Evolutionary conservation across 1,140 invertebrate genomes (phyloP), one percentile per base, ranked within the genome.

Genomic region (Polyergus mexicanus): DNA sequence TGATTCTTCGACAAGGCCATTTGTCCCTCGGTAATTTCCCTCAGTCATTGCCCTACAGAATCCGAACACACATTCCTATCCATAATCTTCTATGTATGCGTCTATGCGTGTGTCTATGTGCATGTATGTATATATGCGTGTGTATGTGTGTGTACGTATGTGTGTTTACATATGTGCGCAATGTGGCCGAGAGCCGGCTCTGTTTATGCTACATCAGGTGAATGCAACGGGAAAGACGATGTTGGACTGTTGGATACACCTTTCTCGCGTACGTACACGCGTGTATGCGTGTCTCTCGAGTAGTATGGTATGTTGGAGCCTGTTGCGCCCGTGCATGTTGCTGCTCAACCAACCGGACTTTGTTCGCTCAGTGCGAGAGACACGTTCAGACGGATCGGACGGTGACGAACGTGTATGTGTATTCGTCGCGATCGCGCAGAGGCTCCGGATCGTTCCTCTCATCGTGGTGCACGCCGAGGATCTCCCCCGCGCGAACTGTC

Each of bases 301-400:
- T 47, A 8, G 38, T 41, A 8, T 10, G 32, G 3, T 32, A 32
- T 4, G 2, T 0, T 32, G 8, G 38, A 41, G 66, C 28, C n/a
- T 38, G n/a, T n/a, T n/a, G 66, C 32, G 56, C 25, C 25, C 41
- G 69, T 16, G 11, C 58, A 22, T 22, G 47, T 80, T 81, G 65
- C 89, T 89, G 87, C 90, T 66, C 90, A 75, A 91, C 87, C 90
- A 75, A 91, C 87, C 60, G 47, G 68, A 78, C 72, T 88, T 80
- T 19, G 75, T 87, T 60, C 28, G 80, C 44, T 88, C 91, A 92
- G 91, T 92, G 77, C 84, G 65, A 90, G 89, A 87, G 89, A 89
- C 72, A 92, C 91, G 87, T 89, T 92, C 90, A 91, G 35, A 83
- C 90, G 81, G 91, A 87, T 88, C 91, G 89, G 91, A 44, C 58